Conservation (phyloP, 2,888 invertebrate species). For the Cheilosia vernalis region DNA sequence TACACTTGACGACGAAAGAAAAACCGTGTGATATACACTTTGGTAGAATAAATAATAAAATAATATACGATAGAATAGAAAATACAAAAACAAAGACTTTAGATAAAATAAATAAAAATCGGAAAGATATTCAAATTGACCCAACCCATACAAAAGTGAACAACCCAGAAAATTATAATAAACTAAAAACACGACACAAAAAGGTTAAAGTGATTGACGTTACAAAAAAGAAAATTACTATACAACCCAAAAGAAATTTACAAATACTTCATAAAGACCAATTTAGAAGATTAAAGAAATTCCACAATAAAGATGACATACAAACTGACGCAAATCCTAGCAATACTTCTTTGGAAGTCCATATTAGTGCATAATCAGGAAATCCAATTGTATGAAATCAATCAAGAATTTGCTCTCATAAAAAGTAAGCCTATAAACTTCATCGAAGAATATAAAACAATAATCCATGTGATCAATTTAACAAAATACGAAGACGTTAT, state of each 20-base stretch:
- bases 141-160: not conserved
- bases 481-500: slow-evolving; percentile 22
- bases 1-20: not conserved
- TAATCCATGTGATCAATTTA: slow-evolving; percentile 22
- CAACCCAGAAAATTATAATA: not conserved
- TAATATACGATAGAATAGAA: slow-evolving; percentile 5
- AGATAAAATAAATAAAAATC: not conserved
- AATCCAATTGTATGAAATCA: slow-evolving; percentile 11
- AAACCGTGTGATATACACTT: not conserved
- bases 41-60: slow-evolving; percentile 1
- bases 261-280: not conserved
- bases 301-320: not conserved
- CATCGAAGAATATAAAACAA: slow-evolving; percentile 6
- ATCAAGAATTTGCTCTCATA: slow-evolving; percentile 18
- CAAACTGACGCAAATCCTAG: too few species aligned
- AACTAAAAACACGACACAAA: not conserved
- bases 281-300: too few species aligned
- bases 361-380: slow-evolving; percentile 2
- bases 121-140: slow-evolving; percentile 2
- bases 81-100: slow-evolving; percentile 9
- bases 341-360: too few species aligned
- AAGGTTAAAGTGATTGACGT: not conserved
- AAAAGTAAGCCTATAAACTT: slow-evolving; percentile 11
- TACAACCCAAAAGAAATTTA: not conserved
- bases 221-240: not conserved